Conservation (phyloP, 2,888 invertebrate species). For the Deilephila porcellus region DNA sequence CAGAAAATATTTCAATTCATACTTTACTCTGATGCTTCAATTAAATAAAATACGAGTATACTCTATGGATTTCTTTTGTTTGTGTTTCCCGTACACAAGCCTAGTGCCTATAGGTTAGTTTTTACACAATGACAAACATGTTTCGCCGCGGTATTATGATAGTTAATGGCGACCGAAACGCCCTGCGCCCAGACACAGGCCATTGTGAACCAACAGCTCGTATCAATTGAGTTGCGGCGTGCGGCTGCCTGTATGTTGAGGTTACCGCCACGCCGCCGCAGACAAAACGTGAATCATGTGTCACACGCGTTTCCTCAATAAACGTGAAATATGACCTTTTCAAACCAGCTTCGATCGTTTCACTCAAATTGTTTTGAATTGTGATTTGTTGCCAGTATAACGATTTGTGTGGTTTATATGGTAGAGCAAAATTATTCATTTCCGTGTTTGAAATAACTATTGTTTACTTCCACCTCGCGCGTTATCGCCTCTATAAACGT, state of each 20-base stretch:
- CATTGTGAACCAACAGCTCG: background rate
- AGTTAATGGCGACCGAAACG: background rate
- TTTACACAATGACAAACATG: background rate
- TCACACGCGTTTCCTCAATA: conserved; percentile 15
- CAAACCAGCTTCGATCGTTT: background rate
- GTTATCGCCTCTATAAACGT: background rate
- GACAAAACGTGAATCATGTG: conserved; percentile 4
- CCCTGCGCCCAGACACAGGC: background rate
- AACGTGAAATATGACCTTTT: background rate
- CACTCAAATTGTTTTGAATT: background rate
- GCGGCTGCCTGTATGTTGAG: background rate
- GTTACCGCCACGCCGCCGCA: background rate
- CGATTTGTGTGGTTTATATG: background rate
- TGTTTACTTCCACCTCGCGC: background rate
- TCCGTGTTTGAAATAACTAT: conserved; percentile 2
- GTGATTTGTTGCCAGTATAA: background rate
- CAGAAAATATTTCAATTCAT: too few relatives aligned
- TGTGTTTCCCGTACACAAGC: background rate
- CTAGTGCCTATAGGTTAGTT: background rate
- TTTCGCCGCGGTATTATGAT: background rate
- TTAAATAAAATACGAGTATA: background rate
- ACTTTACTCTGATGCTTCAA: too few relatives aligned
- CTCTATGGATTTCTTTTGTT: background rate
- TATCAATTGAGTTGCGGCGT: conserved; percentile 15
- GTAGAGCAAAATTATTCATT: background rate